Evolutionary conservation across 2,888 invertebrate genomes (phyloP), one percentile per base, ranked within the genome.

Genomic region (Thymelicus sylvestris): DNA sequence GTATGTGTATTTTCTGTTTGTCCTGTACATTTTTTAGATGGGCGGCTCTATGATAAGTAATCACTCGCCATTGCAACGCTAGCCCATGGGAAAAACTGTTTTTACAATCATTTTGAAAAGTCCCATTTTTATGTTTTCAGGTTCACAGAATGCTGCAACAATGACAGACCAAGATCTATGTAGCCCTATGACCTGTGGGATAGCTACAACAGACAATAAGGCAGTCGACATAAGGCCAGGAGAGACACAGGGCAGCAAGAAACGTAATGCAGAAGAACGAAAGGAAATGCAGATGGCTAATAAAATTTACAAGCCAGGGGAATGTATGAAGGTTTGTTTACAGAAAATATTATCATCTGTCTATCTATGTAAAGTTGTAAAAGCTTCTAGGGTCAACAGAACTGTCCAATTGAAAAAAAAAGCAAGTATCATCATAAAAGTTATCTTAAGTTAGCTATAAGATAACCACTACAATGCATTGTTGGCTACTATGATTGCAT

Each of bases 241-340:
- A 12, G 76, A 74, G 15, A 75, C 62, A 66, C 72, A 74, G 38
- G 74, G 72, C 6, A 79, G 76, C 57, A 85, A 80, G 48, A 79
- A 77, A 71, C 82, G 78, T 62, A 44, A 79, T 13, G 80, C 79
- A 13, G 80, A 81, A n/a, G 80, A 82, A 52, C 82, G 81, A 15
- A 82, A 78, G 39, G 76, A 75, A 5, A 81, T 78, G 0, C 84
- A 78, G 73, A 78, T 80, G 48, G 76, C 78, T 5, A 83, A 84
- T 64, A 89, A 88, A 72, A 82, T 89, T 2, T 89, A 86, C 69
- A 92, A 90, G 67, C 92, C 93, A 2, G 91, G 88, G 47, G 93
- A 94, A 69, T 94, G 94, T 78, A 86, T 94, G 81, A 94, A 94
- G 89, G 94, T 94, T 77, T 24, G 64, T 67, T 52, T 10, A 66